phyloP scores from a whole-genome alignment of 2,113 vertebrate genomes.

The Mungos mungo region DNA sequence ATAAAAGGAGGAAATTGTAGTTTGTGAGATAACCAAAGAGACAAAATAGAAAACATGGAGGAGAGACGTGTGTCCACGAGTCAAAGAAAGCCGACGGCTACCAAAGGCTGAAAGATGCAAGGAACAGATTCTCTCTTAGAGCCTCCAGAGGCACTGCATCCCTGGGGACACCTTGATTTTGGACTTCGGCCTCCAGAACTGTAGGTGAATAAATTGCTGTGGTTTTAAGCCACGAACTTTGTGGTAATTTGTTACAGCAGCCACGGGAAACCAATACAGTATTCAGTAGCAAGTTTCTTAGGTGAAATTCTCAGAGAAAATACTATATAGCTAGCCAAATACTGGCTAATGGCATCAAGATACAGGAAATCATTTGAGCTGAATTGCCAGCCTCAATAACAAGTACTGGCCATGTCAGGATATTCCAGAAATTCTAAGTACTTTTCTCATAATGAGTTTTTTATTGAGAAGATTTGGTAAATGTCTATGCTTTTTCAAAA shows the following conservation, averaged over 20 bases:
- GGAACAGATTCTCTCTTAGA: not conserved
- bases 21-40: not conserved
- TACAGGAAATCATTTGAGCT: not conserved
- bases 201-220: not conserved
- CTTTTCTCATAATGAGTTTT: not conserved
- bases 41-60: not conserved
- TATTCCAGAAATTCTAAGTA: constrained; percentile 21
- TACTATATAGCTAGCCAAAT: not conserved
- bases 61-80: not conserved
- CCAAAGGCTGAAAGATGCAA: not conserved
- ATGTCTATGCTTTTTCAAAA: constrained; percentile 22
- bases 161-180: not conserved
- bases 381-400: not conserved
- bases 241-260: not conserved
- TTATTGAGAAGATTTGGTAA: not conserved
- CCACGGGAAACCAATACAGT: not conserved
- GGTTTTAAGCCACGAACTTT: not conserved
- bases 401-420: not conserved
- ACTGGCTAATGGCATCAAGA: not conserved
- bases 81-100: not conserved
- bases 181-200: not conserved
- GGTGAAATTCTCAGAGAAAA: constrained; percentile 33
- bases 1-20: not conserved
- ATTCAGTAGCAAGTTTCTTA: constrained; percentile 27
- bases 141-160: not conserved